Conservation (phyloP, 2,888 invertebrate genomes). For the Cheilosia variabilis region DNA sequence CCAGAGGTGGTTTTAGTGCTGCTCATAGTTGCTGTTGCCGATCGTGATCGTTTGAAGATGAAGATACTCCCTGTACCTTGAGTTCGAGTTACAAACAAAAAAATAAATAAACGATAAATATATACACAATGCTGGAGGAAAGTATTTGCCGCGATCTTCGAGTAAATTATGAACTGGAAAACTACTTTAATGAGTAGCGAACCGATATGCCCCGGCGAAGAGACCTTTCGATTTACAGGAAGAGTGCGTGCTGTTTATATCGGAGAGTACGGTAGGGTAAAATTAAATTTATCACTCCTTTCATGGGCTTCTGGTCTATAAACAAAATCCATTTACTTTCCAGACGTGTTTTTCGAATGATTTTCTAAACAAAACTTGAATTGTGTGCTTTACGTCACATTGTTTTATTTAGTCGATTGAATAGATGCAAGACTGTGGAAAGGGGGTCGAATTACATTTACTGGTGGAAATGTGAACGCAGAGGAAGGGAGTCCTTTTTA, state of each 20-base stretch:
- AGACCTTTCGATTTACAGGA: conserved; percentile 47
- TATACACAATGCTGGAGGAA: conserved; percentile 47
- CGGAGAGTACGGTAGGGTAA: background rate
- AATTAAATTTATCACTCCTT: conserved; percentile 35
- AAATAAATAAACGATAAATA: conserved; percentile 32
- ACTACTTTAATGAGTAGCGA: conserved; percentile 60
- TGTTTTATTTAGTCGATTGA: conserved; percentile 42
- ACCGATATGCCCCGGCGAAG: conserved; percentile 1
- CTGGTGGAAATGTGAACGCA: no score
- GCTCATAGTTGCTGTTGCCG: conserved; percentile 44
- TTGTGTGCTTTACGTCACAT: conserved; percentile 58
- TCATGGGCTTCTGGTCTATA: conserved; percentile 48
- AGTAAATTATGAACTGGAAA: conserved; percentile 74
- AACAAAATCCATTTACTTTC: conserved; percentile 32
- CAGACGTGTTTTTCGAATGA: conserved; percentile 39
- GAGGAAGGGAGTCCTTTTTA: no score
- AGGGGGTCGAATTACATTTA: background rate
- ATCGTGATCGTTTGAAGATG: conserved; percentile 71
- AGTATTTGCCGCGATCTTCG: conserved; percentile 57
- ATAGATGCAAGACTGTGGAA: conserved; percentile 4
- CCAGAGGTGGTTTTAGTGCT: conserved; percentile 44
- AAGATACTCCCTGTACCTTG: conserved; percentile 48
- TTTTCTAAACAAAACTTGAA: conserved; percentile 56
- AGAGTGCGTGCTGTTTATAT: conserved; percentile 30
- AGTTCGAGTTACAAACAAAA: conserved; percentile 30